These are phyloP conservation scores for Diuraphis noxia DNA, from an alignment of 1,140 invertebrate species.

Conservation along the genomic window DNA sequence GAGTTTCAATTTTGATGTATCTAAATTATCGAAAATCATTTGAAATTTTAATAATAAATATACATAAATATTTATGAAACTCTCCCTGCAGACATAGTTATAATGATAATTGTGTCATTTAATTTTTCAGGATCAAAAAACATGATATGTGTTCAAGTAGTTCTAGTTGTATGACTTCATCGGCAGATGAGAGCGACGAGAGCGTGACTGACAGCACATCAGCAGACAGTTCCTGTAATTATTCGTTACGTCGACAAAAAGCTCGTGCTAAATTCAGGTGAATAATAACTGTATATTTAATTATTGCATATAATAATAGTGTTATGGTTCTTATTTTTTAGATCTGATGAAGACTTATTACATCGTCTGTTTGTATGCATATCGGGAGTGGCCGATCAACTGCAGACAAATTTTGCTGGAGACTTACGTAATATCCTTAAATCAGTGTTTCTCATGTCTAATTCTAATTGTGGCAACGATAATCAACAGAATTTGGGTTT, in stretches of 20 bases:
- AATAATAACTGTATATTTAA: background rate
- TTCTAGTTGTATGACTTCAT: conserved; percentile 40
- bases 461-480: background rate
- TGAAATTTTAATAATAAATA: no score
- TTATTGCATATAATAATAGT: background rate
- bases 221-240: conserved; percentile 45
- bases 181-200: conserved; percentile 44
- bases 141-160: conserved; percentile 42
- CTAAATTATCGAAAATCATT: no score
- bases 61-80: no score
- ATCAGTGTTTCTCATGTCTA: conserved; percentile 86
- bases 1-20: no score
- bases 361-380: conserved; percentile 97
- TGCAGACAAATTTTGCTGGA: conserved; percentile 98
- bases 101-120: background rate
- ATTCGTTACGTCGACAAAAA: conserved; percentile 32
- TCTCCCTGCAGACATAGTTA: background rate
- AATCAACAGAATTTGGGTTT: background rate
- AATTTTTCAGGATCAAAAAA: conserved; percentile 29
- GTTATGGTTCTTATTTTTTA: conserved; percentile 59
- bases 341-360: conserved; percentile 88
- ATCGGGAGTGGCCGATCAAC: conserved; percentile 95
- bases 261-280: conserved; percentile 44
- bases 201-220: conserved; percentile 26
- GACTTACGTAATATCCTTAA: conserved; percentile 95